Percentiles rank a stretch among this genome's conserved stretches.
These are phyloP conservation scores for Pempheris klunzingeri DNA, from an alignment of 2,797 vertebrate genomes.

Conservation along the genomic window DNA sequence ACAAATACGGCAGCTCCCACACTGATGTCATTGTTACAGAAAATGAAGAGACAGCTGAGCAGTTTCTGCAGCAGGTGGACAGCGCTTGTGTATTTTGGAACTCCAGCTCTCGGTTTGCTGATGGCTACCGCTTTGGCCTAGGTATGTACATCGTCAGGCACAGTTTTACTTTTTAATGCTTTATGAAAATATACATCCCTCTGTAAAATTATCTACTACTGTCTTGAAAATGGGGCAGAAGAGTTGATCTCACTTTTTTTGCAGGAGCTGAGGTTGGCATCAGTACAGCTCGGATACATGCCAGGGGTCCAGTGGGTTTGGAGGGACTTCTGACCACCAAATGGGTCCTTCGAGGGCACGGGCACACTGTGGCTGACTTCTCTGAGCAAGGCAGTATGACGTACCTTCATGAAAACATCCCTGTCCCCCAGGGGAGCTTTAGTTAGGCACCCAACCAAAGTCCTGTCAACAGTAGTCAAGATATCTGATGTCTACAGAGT, in stretches of 20 bases:
- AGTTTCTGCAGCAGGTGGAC: constrained; percentile 96
- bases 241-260: constrained; percentile 20
- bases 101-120: constrained; percentile 93
- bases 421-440: constrained; percentile 84
- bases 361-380: constrained; percentile 95
- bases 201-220: background rate
- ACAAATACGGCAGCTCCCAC: constrained; percentile 98
- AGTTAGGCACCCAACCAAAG: constrained; percentile 55
- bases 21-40: constrained; percentile 96
- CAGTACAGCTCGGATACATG: constrained; percentile 96
- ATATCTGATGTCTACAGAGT: constrained; percentile 17
- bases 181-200: background rate
- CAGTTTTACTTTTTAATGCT: background rate
- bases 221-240: background rate
- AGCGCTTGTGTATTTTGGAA: constrained; percentile 99
- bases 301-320: constrained; percentile 95
- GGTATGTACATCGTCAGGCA: constrained; percentile 79
- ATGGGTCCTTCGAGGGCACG: constrained; percentile 94
- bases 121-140: constrained; percentile 96
- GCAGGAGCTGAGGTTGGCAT: constrained; percentile 98
- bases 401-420: constrained; percentile 94
- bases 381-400: constrained; percentile 96
- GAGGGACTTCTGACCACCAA: constrained; percentile 97
- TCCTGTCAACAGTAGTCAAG: constrained; percentile 18
- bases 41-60: constrained; percentile 93